Percentiles rank a stretch among this genome's conserved stretches.
Conservation (phyloP, 2,113 vertebrate genomes). For the Grammomys dolichurus region DNA sequence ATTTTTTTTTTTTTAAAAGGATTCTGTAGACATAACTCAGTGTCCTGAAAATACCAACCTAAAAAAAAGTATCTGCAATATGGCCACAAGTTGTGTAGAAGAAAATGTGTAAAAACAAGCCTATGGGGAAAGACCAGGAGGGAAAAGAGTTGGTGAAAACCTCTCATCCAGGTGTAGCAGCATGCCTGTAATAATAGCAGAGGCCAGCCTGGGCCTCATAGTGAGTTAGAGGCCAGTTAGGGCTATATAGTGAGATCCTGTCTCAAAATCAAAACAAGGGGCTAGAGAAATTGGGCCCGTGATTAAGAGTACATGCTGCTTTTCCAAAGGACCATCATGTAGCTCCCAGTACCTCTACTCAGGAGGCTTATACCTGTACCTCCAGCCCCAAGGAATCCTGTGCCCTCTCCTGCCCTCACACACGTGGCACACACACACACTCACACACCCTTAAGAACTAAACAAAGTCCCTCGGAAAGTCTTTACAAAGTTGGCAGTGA, state of each 20-base stretch:
- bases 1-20: neutral
- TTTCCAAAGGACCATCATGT: neutral
- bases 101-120: neutral
- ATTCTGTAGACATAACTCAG: neutral
- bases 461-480: neutral
- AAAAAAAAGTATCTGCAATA: neutral
- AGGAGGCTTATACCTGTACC: neutral
- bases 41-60: conserved; percentile 9
- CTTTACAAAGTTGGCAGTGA: neutral
- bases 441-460: neutral
- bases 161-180: neutral
- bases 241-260: neutral
- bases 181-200: neutral
- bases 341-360: neutral
- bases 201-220: neutral
- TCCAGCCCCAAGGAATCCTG: neutral
- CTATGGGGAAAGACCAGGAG: neutral
- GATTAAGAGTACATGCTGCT: neutral
- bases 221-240: neutral
- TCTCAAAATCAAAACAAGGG: neutral
- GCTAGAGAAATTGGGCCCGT: neutral
- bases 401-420: neutral
- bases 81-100: conserved; percentile 6
- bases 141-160: neutral
- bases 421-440: neutral